phyloP scores from a whole-genome alignment of 2,113 vertebrate genomes.

The Mixornis gularis region DNA sequence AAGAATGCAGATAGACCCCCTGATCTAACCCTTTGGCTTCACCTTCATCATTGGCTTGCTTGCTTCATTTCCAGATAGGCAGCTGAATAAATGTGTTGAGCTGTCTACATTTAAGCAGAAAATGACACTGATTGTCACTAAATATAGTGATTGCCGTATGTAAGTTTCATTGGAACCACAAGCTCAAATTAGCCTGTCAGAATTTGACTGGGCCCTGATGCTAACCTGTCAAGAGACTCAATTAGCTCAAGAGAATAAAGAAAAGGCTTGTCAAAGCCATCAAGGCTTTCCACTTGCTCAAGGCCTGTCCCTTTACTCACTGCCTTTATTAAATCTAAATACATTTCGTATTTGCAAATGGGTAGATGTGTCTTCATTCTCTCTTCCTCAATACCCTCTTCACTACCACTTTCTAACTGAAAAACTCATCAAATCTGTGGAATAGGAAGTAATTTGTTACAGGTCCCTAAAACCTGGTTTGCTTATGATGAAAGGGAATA shows the following conservation, averaged over 20 bases:
- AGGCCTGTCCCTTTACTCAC: background rate
- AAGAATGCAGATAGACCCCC: background rate
- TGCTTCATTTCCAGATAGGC: conserved; percentile 10
- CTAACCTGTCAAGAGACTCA: conserved; percentile 66
- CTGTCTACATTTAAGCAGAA: conserved; percentile 56
- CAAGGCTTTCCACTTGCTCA: conserved; percentile 14
- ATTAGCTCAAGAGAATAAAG: conserved; percentile 69
- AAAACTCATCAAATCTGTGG: background rate
- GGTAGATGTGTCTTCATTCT: background rate
- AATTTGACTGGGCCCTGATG: conserved; percentile 52
- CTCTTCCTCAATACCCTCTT: background rate
- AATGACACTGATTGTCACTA: conserved; percentile 74
- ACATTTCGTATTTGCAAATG: conserved; percentile 9
- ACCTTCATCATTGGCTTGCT: background rate
- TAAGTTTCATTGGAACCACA: conserved; percentile 58
- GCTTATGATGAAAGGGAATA: background rate
- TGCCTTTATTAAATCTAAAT: conserved; percentile 52
- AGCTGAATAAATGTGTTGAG: conserved; percentile 23
- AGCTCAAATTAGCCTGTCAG: conserved; percentile 75
- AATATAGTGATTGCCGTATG: conserved; percentile 59
- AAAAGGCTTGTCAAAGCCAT: conserved; percentile 63
- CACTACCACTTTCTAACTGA: background rate
- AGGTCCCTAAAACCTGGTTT: background rate
- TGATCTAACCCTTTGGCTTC: background rate
- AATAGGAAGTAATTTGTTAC: background rate